Base-by-base conservation (phyloP, 2,888 invertebrate species). In the Molorchus minor region DNA sequence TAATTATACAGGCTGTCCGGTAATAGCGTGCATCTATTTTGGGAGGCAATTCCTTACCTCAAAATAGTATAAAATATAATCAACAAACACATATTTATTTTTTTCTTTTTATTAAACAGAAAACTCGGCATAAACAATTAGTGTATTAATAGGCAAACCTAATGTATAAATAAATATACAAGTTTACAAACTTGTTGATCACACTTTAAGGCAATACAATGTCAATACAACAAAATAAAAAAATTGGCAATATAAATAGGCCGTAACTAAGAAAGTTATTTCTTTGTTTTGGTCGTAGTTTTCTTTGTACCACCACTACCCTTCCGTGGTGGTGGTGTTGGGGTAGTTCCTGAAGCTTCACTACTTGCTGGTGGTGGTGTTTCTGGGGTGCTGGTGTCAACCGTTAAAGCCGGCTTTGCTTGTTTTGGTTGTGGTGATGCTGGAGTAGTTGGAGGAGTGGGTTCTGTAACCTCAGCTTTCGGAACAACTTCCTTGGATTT, bases 291-390 rank as follows among this genome's bases (percentile, higher is more conserved):
- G 30, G 64, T 54, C 5, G 62, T 63, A 35, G 65, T 30, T 59
- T 74, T 74, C 58, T 77, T 77, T 49, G 71, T 65, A 30, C 69
- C 71, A 17, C 71, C 71, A 61, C 67, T 59, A 73, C 79, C 65
- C 72, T 80, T 74, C 78, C 83, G 68, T n/a, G 78, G 78, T 10
- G 77, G 76, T n/a, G 78, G 77, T 10, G 71, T 69, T 16, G 72
- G 63, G 30, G 36, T 36, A 10, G 69, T 56, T 5, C 65, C 56
- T 12, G 65, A 58, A 40, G 55, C 55, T 21, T 53, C 61, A 7
- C 58, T 41, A 20, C 56, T 56, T 30, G 62, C 58, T 16, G 70
- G 58, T 41, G 64, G 61, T 25, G 66, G 61, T 40, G 73, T 68
- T 5, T 64, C 63, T 10, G 67, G 69, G 8, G 55, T 61, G 52